phyloP scores from a whole-genome alignment of 2,797 vertebrate genomes.

The Periophthalmus magnuspinnatus region DNA sequence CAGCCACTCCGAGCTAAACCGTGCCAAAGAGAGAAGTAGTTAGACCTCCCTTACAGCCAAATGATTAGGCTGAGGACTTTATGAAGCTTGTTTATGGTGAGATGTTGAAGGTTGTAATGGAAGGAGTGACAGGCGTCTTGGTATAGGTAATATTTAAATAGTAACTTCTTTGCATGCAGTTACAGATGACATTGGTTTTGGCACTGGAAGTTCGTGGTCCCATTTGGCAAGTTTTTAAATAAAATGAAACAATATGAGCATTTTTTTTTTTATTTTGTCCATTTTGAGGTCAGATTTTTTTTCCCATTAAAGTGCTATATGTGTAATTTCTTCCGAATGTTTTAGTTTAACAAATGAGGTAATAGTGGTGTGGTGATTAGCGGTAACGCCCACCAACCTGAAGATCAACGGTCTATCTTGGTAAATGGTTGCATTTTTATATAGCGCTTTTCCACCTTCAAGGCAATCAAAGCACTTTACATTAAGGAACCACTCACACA shows the following conservation, averaged over 20 bases:
- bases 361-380: too few species aligned
- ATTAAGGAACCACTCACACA: too few species aligned
- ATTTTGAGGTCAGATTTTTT: neutral
- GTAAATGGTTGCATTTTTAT: too few species aligned
- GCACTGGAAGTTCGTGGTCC: neutral
- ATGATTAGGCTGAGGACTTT: conserved; percentile 37
- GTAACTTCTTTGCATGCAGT: conserved; percentile 4
- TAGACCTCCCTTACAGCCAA: conserved; percentile 54
- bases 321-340: neutral
- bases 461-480: too few species aligned
- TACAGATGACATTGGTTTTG: neutral
- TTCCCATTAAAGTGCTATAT: neutral
- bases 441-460: too few species aligned
- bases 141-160: conserved; percentile 14
- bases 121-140: conserved; percentile 15
- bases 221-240: neutral
- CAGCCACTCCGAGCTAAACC: conserved; percentile 44
- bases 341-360: neutral
- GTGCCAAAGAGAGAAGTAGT: conserved; percentile 52
- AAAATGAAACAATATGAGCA: conserved; percentile 12
- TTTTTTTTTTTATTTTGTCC: conserved; percentile 19
- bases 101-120: conserved; percentile 12
- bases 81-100: conserved; percentile 30
- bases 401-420: too few species aligned
- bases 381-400: too few species aligned